Base-by-base conservation (phyloP, 2,113 vertebrate genomes). In the Zosterops hypoxanthus region DNA sequence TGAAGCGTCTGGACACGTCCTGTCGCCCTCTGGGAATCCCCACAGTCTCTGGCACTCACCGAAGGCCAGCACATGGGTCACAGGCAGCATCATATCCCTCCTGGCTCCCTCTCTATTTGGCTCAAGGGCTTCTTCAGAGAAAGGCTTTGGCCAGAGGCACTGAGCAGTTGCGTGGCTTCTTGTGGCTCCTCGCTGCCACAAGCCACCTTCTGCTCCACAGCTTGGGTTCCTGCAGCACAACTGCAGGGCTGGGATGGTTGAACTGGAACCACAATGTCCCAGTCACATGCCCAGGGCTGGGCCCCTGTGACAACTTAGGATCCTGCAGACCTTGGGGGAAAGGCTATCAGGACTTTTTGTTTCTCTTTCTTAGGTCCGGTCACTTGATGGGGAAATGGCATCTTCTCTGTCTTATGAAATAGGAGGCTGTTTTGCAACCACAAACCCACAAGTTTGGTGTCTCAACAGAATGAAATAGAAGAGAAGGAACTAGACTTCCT, bases 41-140 rank as follows among this genome's bases (percentile, higher is more conserved):
- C 44, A 39, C 61, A 56, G 44, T 57, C 47, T 23, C 65, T 60
- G 53, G 52, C 70, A 93, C 96, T 96, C 79, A 95, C 96, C 31
- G 0, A 94, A 72, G n/a, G 44, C 76, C 8, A 96, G 49, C 39
- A 93, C 1, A 2, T 3, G 28, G 16, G 14, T 76, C 82, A 85
- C 23, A 0, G 47, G 57, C 34, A 88, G 88, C 79, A 88, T 63
- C 41, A 7, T 2, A 61, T 70, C 61, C 52, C 39, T 59, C 65
- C 20, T 11, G 69, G 47, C 23, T 71, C 52, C 16, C 56, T 61
- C 72, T 2, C 19, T 36, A 34, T 41, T 82, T 1, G 0, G 34
- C 24, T 75, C 25, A 34, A 49, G 41, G 31, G 9, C 26, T 77
- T 64, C 87, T 69, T 83, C 72, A 65, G 66, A 64, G 15, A 26